Base-by-base conservation (phyloP, 2,797 vertebrate genomes). In the Pyrocephalus nanus region DNA sequence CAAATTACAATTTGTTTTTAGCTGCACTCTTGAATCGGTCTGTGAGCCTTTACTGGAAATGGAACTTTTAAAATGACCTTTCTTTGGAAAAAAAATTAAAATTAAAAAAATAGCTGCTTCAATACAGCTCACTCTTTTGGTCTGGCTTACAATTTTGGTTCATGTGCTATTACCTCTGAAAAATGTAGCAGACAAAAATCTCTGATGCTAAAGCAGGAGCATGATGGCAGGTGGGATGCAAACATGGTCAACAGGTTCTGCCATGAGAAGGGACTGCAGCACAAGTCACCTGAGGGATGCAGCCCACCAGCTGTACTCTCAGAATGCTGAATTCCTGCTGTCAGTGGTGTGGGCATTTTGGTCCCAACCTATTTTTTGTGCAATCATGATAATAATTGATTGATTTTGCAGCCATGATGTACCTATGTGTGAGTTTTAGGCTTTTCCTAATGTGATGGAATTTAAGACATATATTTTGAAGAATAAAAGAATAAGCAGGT, bases 301-400 rank as follows among this genome's bases (percentile, higher is more conserved):
- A 90, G 48, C 32, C 71, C 55, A 48, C 14, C 36, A 61, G 47
- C 47, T 47, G 17, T 34, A 34, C 47, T 66, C 66, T 42, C 47
- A 62, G 9, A 23, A 23, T 2, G 11, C 9, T 1, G 5, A 43
- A 90, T 78, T 72, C 66, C n/a, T 69, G 43, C 62, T 76, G 36
- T 30, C 43, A 84, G 40, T 19, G 4, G 36, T 57, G 54, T 0
- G 0, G 54, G 29, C 2, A 0, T 76, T 69, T 64, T 0, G 0
- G 16, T 18, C 21, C 26, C 14, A 8, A 25, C 4, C 21, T 47
- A 17, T 3, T 2, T 62, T 66, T 29, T 73, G 25, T 72, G 42
- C 17, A 72, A 2, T 2, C 57, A 34, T 15, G 38, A 18, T 9
- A 7, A 82, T 16, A 5, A 51, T 3, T 51, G 60, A 64, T 1